A percentile compares a stretch with the other conserved stretches of the same genome.
phyloP scores from a whole-genome alignment of 2,888 invertebrate species.

The Eristalis tenax region DNA sequence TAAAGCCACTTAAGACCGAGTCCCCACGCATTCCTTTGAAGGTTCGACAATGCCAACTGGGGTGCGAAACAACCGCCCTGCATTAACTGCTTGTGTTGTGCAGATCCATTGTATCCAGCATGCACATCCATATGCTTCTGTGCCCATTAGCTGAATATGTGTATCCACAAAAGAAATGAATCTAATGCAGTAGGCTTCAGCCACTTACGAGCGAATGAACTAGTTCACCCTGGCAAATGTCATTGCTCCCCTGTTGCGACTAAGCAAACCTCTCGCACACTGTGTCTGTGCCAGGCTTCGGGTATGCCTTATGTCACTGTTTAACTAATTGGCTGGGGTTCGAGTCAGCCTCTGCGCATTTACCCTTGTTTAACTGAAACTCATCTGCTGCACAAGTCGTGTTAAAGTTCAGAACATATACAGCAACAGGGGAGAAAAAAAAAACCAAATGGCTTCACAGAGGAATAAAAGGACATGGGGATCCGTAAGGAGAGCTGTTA shows the following conservation, averaged over 20 bases:
- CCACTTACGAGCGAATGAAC: background rate
- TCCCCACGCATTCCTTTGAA: background rate
- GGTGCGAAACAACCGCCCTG: background rate
- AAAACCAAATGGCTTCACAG: background rate
- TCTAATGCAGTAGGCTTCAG: constrained; percentile 1
- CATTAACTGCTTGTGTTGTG: background rate
- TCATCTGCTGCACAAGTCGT: constrained; percentile 9
- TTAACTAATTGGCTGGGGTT: background rate
- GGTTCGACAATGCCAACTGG: background rate
- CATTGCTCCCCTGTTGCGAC: background rate
- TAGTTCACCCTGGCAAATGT: background rate
- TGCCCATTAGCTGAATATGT: background rate
- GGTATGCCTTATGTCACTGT: background rate
- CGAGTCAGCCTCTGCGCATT: background rate
- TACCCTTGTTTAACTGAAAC: constrained; percentile 1
- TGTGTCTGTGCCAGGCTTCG: background rate
- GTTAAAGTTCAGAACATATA: background rate
- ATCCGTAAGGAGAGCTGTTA: constrained; percentile 16
- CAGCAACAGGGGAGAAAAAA: background rate
- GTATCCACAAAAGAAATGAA: background rate
- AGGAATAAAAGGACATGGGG: constrained; percentile 7
- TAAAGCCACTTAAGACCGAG: background rate
- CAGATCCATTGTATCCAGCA: background rate
- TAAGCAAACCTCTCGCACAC: background rate
- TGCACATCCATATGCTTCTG: background rate